phyloP scores from a whole-genome alignment of 2,113 vertebrate genomes.

The Planiliza haematocheilus region DNA sequence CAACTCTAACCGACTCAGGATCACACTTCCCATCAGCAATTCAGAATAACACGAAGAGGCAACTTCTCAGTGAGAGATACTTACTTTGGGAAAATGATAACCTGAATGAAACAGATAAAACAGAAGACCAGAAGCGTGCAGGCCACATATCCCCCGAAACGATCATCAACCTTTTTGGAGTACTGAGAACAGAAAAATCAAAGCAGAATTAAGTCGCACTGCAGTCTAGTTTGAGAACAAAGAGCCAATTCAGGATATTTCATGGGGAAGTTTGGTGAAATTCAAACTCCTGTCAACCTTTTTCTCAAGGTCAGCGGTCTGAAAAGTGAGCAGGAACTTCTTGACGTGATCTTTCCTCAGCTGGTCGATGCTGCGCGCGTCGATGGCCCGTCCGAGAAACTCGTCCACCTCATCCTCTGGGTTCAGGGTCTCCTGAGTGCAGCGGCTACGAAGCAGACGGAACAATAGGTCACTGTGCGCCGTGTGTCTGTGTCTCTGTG shows the following conservation, averaged over 20 bases:
- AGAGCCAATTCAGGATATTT: not conserved
- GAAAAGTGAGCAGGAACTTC: constrained; percentile 96
- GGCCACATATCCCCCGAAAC: constrained; percentile 92
- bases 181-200: constrained; percentile 83
- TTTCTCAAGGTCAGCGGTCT: constrained; percentile 90
- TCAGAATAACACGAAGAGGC: constrained; percentile 18
- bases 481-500: constrained; percentile 22
- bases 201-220: not conserved
- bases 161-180: constrained; percentile 93
- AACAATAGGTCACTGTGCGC: constrained; percentile 46
- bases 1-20: constrained; percentile 54
- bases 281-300: constrained; percentile 81
- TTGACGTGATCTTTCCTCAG: constrained; percentile 95
- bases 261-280: not conserved
- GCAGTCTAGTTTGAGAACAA: not conserved
- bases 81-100: constrained; percentile 91
- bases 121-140: constrained; percentile 92
- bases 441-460: constrained; percentile 81
- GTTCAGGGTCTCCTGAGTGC: constrained; percentile 92
- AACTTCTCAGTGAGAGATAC: constrained; percentile 57
- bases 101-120: constrained; percentile 92
- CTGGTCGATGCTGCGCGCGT: constrained; percentile 96
- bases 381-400: constrained; percentile 94
- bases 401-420: constrained; percentile 97
- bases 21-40: constrained; percentile 51